These are phyloP conservation scores for Scaptomyza polygonia DNA, from an alignment of 2,888 invertebrate species.

Conservation along the genomic window DNA sequence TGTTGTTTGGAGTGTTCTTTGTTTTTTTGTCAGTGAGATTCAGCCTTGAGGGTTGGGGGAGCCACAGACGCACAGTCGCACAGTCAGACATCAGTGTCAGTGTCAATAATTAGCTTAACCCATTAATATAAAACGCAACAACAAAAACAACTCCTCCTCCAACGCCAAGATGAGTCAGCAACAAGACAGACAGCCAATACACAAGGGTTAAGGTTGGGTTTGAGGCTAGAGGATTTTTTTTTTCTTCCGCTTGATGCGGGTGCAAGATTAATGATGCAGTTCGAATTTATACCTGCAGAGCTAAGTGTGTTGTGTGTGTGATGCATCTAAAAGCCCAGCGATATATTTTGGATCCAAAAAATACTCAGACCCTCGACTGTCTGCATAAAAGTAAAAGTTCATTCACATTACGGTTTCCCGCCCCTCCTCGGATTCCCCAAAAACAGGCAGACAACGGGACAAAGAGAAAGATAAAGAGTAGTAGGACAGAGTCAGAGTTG, in stretches of 20 bases:
- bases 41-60: neutral
- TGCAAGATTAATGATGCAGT: constrained; percentile 64
- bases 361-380: neutral
- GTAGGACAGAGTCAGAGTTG: neutral
- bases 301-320: constrained; percentile 38
- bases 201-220: constrained; percentile 18
- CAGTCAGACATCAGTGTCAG: constrained; percentile 39
- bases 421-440: constrained; percentile 30
- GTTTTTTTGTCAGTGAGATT: neutral
- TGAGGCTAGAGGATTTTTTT: too few species aligned
- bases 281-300: constrained; percentile 54
- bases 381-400: constrained; percentile 72
- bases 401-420: constrained; percentile 61
- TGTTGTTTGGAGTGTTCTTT: constrained; percentile 42
- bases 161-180: constrained; percentile 60
- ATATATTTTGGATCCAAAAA: neutral
- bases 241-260: constrained; percentile 31
- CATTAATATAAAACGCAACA: constrained; percentile 75
- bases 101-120: constrained; percentile 79
- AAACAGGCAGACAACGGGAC: neutral
- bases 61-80: neutral
- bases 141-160: constrained; percentile 11
- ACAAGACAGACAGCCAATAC: constrained; percentile 2
- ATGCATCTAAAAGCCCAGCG: constrained; percentile 27
- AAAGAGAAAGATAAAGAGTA: constrained; percentile 1